Conservation (phyloP, 2,888 invertebrate genomes). For the Neoaliturus tenellus region DNA sequence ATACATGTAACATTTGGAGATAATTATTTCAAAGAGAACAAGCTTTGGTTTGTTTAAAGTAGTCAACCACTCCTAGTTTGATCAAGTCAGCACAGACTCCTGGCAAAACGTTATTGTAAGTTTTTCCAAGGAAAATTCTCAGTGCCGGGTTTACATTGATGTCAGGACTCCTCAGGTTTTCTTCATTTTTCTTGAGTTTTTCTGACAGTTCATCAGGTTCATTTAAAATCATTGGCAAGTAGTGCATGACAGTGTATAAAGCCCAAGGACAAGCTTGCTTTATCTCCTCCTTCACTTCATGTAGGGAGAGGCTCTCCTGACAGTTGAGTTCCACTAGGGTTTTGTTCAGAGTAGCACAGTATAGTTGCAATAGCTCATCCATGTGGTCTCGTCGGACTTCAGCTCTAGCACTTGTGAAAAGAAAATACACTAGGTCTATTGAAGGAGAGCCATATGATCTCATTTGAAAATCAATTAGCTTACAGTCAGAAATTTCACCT, state of each 20-base stretch:
- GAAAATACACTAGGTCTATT: slow-evolving; percentile 56
- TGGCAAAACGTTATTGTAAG: neutral
- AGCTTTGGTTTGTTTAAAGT: neutral
- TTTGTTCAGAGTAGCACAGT: slow-evolving; percentile 40
- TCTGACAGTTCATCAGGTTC: neutral
- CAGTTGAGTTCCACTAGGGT: slow-evolving; percentile 41
- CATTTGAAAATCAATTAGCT: slow-evolving; percentile 59
- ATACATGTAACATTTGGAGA: too few relatives aligned
- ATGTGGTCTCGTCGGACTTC: slow-evolving; percentile 28
- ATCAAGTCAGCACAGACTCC: neutral
- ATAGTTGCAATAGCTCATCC: slow-evolving; percentile 51
- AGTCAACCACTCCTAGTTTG: neutral
- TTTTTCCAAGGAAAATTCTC: neutral
- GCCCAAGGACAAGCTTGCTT: neutral
- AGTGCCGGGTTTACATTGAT: neutral
- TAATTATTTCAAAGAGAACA: neutral
- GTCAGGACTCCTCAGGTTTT: neutral
- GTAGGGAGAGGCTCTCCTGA: neutral
- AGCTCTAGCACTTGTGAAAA: slow-evolving; percentile 40
- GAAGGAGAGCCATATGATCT: slow-evolving; percentile 47
- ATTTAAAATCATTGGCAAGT: slow-evolving; percentile 1
- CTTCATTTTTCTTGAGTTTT: neutral
- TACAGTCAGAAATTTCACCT: neutral
- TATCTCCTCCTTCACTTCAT: neutral
- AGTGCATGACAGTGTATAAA: neutral